Evolutionary conservation across 2,797 vertebrate genomes (phyloP), one percentile per base, ranked within the genome.

Genomic region (Sphaeramia orbicularis): DNA sequence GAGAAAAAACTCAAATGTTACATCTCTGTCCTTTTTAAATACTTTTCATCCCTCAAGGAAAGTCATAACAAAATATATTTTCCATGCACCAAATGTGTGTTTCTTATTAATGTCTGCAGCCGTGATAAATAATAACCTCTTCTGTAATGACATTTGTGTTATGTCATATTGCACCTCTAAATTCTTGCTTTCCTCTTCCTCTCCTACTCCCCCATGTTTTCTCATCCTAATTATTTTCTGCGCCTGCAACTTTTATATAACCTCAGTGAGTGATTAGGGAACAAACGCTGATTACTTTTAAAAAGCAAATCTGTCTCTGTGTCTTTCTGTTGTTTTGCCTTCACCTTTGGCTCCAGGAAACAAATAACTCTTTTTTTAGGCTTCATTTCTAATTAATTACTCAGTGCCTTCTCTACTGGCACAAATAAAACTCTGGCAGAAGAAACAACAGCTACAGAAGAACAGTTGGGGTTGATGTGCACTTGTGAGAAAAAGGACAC

Each of bases 221-320:
- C 13, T 57, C 63, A 2, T 6, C 38, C 66, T 58, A 60, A 35
- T 80, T 53, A 80, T 52, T 60, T 72, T 64, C 45, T 56, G 15
- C 47, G 37, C 27, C 14, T 35, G 32, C 27, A 7, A 11, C 52
- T 60, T 54, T 47, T 48, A 16, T 55, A 21, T 56, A 54, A 71
- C 50, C 18, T 10, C 14, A 5, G 30, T 1, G 11, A 63, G 30
- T 44, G 45, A 68, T 68, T 48, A 65, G 50, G 44, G 36, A 18
- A 35, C 47, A 55, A 66, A 61, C 48, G 37, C 41, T 44, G 42
- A 53, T 43, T 52, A 15, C 27, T 11, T 58, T 43, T 35, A 2
- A 32, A 52, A 69, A 70, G 44, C 9, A 45, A 49, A 58, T 74
- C 43, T 4, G 30, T 38, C 61, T 63, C 56, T 0, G 41, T 42